Evolutionary conservation across 2,113 vertebrate species (phyloP), one percentile per base, ranked within the genome.

Genomic region (Astur gentilis): DNA sequence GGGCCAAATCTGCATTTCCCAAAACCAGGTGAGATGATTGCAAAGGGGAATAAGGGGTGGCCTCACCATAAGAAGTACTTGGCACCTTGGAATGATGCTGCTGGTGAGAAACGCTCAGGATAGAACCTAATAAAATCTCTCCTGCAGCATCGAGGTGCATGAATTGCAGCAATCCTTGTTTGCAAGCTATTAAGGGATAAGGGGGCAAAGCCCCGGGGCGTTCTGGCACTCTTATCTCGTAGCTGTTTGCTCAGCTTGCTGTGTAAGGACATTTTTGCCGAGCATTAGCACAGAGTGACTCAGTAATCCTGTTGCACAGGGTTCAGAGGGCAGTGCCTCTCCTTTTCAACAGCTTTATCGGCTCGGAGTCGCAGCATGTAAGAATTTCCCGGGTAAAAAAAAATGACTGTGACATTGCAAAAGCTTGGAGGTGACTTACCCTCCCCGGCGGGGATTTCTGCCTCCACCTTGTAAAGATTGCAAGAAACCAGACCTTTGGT

Each of bases 311-410:
- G 85, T 90, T 81, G 55, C 83, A 7, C 76, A 1, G 79, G 94
- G 93, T 94, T 90, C 90, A 58, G 54, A 96, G 95, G 82, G 83
- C 92, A 62, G 86, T 65, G 88, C 92, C 88, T 67, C 94, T 92
- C 71, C 90, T 89, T 69, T n/a, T 15, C n/a, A 40, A 12, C 16
- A 22, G 49, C 84, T 80, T 83, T 88, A 65, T 83, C 57, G 0
- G 27, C 85, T 91, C 29, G 1, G 5, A 36, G 91, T 29, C 2
- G 7, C 16, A 3, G 73, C 38, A 5, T 42, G 64, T 26, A 22
- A 8, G 52, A 27, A 42, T n/a, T 29, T 27, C 92, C 13, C 1
- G 4, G 58, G 62, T 69, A 58, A 17, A 42, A 62, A 16, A 38
- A 47, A 16, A 38, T 1, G 25, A 71, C 18, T 23, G 75, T 73